Base-by-base conservation (phyloP, 1,140 invertebrate genomes). In the Sycophaga agraensis region DNA sequence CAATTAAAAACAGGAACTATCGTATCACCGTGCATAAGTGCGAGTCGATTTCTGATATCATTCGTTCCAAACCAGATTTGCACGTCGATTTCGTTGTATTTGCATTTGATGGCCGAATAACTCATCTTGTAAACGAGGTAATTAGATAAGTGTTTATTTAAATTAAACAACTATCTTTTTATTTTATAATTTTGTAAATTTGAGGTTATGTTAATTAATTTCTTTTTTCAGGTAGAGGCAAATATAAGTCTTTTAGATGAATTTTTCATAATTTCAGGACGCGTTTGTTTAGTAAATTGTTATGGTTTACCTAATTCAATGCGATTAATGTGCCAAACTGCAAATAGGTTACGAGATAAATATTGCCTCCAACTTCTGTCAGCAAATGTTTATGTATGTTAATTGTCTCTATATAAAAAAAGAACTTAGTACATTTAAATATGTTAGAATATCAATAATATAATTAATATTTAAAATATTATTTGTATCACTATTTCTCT, bases 21-120 rank as follows among this genome's bases (percentile, higher is more conserved):
- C 59, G 60, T 1, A 64, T 77, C 55, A 19, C 50, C 16, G 49
- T 79, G 4, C 76, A 80, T 63, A 70, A 70, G 24, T 74, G 76
- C 62, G 77, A 81, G 63, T 68, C 54, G 8, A 53, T 81, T 42
- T 24, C 24, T 1, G 67, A 76, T 40, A 59, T 78, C 26, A 12
- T 68, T 31, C 28, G 42, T n/a, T 45, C 28, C 0, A 66, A 66
- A n/a, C 40, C 67, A 5, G 58, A 71, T 50, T 28, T 76, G 5
- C 59, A 65, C 17, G 63, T 79, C 16, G 79, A 81, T 66, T 79
- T 75, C 54, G 66, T 81, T 62, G 69, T 81, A 59, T 76, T 81
- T 63, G 70, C 68, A 9, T 74, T 73, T 51, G 75, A 81, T 40
- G 70, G 68, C 19, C 65, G 67, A 61, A 42, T 66, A 1, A 35